Base-by-base conservation (phyloP, 2,888 invertebrate genomes). In the Caenorhabditis uteleia region DNA sequence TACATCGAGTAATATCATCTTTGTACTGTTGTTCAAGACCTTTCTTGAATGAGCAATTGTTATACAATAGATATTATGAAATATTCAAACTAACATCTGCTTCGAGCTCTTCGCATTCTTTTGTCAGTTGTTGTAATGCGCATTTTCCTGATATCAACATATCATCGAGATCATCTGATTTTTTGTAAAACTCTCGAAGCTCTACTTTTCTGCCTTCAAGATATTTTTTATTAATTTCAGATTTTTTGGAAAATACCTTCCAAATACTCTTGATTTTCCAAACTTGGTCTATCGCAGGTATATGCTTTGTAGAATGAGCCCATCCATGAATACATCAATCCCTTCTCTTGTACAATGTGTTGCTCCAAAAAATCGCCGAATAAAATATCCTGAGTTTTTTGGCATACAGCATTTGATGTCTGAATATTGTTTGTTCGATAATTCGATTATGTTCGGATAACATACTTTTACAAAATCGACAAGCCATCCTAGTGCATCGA, bases 1-100 rank as follows among this genome's bases (percentile, higher is more conserved):
- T 49, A 26, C 49, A 45, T 29, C 29, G 23, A 3, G 39, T 7
- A 7, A 60, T 54, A 3, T 60, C 60, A 8, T 60, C 54, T 2
- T 31, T 16, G 8, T 44, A 25, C 31, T n/a, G 10, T 40, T 39
- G 40, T 14, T 47, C 55, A 5, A 31, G 31, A 23, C 46, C 55
- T 40, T 40, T 55, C 55, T 55, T 39, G 21, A 54, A 54, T n/a
- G 8, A 7, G 5, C 20, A 8, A 25, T 21, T 42, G 23, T 12
- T 42, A 3, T 42, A 10, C 25, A 26, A 42, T 25, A 18, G 12
- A 18, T 7, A 8, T 20, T 20, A 3, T 12, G 20, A 40, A 21
- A 40, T 12, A 40, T 20, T 10, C 4, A 5, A 7, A 34, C 36
- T 36, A 8, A 36, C 36, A n/a, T 36, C 18, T 5, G 36, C 16